Evolutionary conservation across 1,140 invertebrate genomes (phyloP).

Genomic region (Ooceraea biroi): DNA sequence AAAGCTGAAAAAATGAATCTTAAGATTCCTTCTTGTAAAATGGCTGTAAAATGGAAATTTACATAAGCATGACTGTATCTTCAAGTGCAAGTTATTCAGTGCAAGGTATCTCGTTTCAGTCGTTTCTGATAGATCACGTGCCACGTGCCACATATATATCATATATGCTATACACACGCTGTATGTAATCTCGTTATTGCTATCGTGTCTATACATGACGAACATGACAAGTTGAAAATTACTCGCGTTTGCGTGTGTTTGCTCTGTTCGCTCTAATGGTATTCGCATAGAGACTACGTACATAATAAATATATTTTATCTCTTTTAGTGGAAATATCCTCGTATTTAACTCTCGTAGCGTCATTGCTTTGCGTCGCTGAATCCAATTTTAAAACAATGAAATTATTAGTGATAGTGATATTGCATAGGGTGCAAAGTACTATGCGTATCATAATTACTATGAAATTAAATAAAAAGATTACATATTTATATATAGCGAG

Average conservation of each 20-base stretch:
- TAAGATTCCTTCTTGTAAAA: neutral
- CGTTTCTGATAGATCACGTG: slow-evolving; percentile 4
- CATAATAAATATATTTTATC: no score
- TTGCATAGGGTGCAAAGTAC: no score
- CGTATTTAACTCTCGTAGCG: no score
- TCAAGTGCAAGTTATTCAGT: slow-evolving; percentile 6
- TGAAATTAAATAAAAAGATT: neutral
- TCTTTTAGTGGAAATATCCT: no score
- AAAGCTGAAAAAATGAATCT: no score
- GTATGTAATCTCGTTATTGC: neutral
- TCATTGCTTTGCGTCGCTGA: no score
- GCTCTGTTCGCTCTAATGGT: neutral
- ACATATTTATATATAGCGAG: slow-evolving; percentile 5
- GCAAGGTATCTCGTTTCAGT: no score
- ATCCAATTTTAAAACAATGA: no score
- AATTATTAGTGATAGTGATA: no score
- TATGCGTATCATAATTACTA: neutral
- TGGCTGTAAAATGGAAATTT: neutral
- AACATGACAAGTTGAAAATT: neutral
- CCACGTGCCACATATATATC: no score
- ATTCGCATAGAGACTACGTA: neutral
- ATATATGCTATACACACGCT: slow-evolving; percentile 20
- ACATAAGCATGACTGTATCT: neutral
- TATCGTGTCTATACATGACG: slow-evolving; percentile 33
- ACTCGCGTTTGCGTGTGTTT: neutral